Base-by-base conservation (phyloP, 1,140 invertebrate species). In the Glossosoma conforme region DNA sequence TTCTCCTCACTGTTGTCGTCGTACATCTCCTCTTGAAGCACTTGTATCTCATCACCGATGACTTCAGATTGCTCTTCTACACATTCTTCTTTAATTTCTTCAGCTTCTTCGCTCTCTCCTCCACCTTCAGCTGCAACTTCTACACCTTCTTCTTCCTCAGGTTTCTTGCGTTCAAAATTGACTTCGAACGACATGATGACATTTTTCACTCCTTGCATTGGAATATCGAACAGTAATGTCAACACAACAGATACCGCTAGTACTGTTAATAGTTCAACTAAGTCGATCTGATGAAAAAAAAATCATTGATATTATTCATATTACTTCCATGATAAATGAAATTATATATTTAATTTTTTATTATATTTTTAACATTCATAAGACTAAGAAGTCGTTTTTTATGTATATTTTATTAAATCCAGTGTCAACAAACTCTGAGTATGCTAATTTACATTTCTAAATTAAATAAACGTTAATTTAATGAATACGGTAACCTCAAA, bases 201-300 rank as follows among this genome's bases (percentile, higher is more conserved):
- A 61, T 80, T 82, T 57, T 80, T 84, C 4, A 85, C 65, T 44
- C 81, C 83, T 64, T 85, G 82, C 61, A 84, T 82, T 21, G 83
- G 83, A 11, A 76, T 77, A 44, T 85, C 80, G 43, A 86, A 79
- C 5, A 85, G 66, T 33, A 86, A 56, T 2, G 83, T 85, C 6
- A 86, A 61, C 30, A 80, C 58, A 38, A 77, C 64, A 0, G 83
- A 82, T 22, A 72, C 72, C 17, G 77, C 9, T 37, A 84, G 44
- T 53, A 73, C 66, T 8, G 47, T 40, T 18, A 59, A 58, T 49
- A 73, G 61, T 65, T 73, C 70, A 59, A 67, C 61, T 20, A 66
- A 41, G 49, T 72, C 67, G 46, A 75, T 60, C 72, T 74, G 65
- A 68, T 40, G 20, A 57, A 46, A 62, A 44, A 48, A 24, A n/a